Conservation (phyloP, 2,888 invertebrate genomes). For the Ennomos quercinarius region DNA sequence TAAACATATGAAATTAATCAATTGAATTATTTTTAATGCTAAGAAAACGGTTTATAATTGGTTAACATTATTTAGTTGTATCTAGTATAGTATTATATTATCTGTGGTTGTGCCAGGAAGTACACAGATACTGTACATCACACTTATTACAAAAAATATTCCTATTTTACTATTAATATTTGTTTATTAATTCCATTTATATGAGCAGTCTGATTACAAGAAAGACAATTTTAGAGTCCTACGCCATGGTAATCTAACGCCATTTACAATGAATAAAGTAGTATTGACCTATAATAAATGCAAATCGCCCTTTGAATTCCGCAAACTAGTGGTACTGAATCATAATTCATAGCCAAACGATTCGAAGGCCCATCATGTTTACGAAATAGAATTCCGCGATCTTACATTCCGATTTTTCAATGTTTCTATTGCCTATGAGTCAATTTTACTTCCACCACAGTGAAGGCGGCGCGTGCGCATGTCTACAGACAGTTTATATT, state of each 20-base stretch:
- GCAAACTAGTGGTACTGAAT: not conserved
- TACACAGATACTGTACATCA: no score
- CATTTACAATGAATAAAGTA: not conserved
- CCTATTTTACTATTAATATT: no score
- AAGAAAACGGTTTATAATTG: no score
- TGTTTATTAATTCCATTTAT: no score
- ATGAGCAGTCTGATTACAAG: no score
- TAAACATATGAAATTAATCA: slow-evolving; percentile 12
- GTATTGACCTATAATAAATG: not conserved
- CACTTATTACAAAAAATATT: no score
- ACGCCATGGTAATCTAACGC: no score
- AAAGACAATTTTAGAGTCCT: no score
- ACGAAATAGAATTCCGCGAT: slow-evolving; percentile 41
- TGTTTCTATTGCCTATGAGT: slow-evolving; percentile 63
- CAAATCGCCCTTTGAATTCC: not conserved
- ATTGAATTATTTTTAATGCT: no score
- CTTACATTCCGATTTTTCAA: slow-evolving; percentile 50
- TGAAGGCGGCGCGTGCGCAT: slow-evolving; percentile 47
- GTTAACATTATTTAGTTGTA: no score
- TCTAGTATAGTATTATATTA: no score
- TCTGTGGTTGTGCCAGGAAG: no score
- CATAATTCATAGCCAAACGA: not conserved
- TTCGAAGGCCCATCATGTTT: slow-evolving; percentile 28
- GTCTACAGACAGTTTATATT: slow-evolving; percentile 64
- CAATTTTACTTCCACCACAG: slow-evolving; percentile 49